These are phyloP conservation scores for Bimastos eiseni DNA, from an alignment of 2,888 invertebrate genomes.

Conservation along the genomic window DNA sequence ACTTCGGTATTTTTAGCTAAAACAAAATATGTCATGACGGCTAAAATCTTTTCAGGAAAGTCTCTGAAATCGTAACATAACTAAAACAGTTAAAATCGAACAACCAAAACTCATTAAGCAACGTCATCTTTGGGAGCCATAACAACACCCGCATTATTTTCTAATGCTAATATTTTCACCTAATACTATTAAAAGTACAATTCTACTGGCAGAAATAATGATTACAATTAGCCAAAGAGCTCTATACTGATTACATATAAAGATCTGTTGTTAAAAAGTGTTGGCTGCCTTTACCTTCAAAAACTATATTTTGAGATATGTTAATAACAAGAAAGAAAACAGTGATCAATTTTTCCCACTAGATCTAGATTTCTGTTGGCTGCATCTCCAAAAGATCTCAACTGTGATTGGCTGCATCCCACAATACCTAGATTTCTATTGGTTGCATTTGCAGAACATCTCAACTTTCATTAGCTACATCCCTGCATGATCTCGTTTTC, in stretches of 20 bases:
- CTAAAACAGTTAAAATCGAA: neutral
- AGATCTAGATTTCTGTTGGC: neutral
- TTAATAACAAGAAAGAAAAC: constrained; percentile 1
- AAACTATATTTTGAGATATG: neutral
- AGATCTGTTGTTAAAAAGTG: neutral
- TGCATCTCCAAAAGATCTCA: neutral
- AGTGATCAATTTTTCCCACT: neutral
- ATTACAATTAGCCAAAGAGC: neutral
- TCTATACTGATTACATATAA: neutral
- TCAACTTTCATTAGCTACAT: neutral
- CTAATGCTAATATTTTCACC: neutral
- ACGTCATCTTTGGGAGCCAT: too few relatives aligned
- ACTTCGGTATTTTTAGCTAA: neutral
- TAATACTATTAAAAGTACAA: neutral
- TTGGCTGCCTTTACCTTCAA: neutral
- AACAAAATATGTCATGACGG: neutral
- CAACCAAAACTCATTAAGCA: too few relatives aligned
- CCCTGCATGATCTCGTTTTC: neutral
- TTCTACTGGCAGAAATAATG: neutral
- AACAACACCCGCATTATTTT: too few relatives aligned
- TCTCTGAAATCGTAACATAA: neutral
- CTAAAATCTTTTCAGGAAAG: neutral
- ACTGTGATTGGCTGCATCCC: neutral
- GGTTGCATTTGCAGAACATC: neutral
- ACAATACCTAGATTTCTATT: neutral